Percentiles rank a stretch among this genome's conserved stretches.
These are phyloP conservation scores for Drosophila putrida DNA, from an alignment of 2,888 invertebrate genomes.

Conservation along the genomic window DNA sequence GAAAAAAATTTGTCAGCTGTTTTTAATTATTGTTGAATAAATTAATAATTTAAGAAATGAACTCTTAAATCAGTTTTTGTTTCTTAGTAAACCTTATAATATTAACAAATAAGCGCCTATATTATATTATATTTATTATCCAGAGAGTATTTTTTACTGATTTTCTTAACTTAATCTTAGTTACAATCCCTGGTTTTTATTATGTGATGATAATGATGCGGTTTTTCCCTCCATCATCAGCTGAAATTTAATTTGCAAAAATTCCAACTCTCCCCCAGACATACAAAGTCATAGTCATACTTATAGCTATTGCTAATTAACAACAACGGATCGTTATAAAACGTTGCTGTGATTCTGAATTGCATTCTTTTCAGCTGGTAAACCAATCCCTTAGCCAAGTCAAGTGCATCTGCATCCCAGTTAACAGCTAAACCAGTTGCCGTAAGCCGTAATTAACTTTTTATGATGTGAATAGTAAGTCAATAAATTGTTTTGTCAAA, in stretches of 20 bases:
- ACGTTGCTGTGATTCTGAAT: conserved; percentile 49
- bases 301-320: conserved; percentile 61
- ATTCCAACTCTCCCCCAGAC: conserved; percentile 53
- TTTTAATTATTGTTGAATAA: too few relatives aligned
- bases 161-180: too few relatives aligned
- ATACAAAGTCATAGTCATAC: conserved; percentile 9
- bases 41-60: too few relatives aligned
- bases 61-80: too few relatives aligned
- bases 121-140: too few relatives aligned
- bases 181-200: neutral
- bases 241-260: conserved; percentile 55
- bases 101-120: too few relatives aligned
- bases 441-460: conserved; percentile 4
- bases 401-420: conserved; percentile 64
- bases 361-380: conserved; percentile 61
- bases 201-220: conserved; percentile 19
- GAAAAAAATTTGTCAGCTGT: too few relatives aligned
- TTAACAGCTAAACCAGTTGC: conserved; percentile 21
- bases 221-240: conserved; percentile 57
- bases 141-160: too few relatives aligned
- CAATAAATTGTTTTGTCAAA: neutral
- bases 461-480: neutral
- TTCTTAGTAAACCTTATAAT: too few relatives aligned
- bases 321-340: conserved; percentile 37
- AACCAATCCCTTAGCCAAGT: conserved; percentile 51